phyloP scores from a whole-genome alignment of 1,140 invertebrate species.

The Aphelenchoides besseyi region DNA sequence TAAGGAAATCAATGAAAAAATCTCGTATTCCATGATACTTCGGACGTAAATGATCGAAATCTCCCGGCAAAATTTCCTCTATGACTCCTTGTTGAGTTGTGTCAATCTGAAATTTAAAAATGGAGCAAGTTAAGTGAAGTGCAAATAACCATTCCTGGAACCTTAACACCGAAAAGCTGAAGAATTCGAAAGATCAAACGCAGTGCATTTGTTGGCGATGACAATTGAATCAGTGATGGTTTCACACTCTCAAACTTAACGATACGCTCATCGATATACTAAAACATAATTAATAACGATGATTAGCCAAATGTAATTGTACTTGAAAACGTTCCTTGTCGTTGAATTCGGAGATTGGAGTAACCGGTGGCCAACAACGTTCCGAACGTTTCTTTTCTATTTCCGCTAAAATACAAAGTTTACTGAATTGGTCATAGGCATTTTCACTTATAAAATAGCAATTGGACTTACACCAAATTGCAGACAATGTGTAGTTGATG shows the following conservation, averaged over 20 bases:
- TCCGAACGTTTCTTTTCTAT: neutral
- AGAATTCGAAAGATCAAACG: neutral
- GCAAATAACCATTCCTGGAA: neutral
- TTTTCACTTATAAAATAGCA: too few species aligned
- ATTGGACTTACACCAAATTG: too few species aligned
- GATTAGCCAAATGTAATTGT: neutral
- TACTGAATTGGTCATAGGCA: neutral
- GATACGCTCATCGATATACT: neutral
- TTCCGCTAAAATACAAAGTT: neutral
- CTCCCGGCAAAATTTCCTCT: neutral
- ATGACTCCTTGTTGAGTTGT: neutral
- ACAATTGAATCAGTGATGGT: neutral
- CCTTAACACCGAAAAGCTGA: neutral
- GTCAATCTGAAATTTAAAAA: neutral
- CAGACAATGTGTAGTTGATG: neutral
- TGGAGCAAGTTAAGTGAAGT: neutral
- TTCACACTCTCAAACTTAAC: constrained; percentile 2
- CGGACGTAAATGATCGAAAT: neutral
- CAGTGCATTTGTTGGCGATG: neutral
- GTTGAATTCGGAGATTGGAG: neutral
- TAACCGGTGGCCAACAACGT: neutral
- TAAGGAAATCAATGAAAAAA: neutral
- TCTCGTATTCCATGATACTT: neutral
- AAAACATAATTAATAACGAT: neutral
- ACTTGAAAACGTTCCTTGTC: neutral